Conservation (phyloP, 2,113 vertebrate genomes). For the Canis aureus region DNA sequence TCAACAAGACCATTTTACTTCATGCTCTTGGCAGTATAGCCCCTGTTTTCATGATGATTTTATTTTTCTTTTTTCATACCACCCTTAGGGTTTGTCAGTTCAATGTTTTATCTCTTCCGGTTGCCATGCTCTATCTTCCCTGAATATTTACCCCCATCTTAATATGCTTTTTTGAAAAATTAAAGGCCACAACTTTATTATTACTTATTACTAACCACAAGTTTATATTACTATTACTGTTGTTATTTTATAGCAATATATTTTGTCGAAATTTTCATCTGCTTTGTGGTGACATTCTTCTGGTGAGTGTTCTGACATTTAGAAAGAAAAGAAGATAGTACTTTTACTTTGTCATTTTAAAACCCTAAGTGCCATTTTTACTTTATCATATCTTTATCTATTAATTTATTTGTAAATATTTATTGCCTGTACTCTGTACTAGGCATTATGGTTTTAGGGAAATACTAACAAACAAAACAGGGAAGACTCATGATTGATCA, state of each 20-base stretch:
- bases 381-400: background rate
- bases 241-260: background rate
- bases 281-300: background rate
- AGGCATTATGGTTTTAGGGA: background rate
- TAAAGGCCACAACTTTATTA: background rate
- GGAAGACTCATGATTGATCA: background rate
- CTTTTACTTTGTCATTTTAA: background rate
- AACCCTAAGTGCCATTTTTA: background rate
- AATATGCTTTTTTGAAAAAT: background rate
- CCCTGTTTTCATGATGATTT: background rate
- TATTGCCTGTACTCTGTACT: background rate
- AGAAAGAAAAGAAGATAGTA: background rate
- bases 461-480: background rate
- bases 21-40: background rate
- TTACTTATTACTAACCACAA: background rate
- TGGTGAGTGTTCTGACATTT: background rate
- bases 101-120: background rate
- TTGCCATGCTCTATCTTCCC: background rate
- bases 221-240: background rate
- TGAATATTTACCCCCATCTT: background rate
- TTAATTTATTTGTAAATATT: background rate
- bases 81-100: background rate
- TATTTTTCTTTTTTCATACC: background rate
- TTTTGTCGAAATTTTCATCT: background rate
- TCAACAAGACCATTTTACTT: background rate